These are phyloP conservation scores for Sebastes fasciatus DNA, from an alignment of 2,113 vertebrate genomes.

Conservation along the genomic window DNA sequence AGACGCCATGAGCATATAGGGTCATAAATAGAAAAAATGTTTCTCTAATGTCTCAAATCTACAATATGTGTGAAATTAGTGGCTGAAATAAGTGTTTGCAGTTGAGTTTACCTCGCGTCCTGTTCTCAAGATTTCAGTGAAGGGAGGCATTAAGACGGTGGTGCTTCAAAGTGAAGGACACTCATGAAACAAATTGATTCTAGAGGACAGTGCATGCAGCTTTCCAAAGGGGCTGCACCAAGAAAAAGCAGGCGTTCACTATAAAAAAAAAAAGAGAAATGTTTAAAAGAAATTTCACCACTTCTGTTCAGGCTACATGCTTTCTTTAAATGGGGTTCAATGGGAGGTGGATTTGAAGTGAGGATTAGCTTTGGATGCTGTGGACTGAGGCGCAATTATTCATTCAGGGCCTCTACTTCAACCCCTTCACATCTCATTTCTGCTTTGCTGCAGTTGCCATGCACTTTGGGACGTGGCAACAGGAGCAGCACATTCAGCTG, in stretches of 20 bases:
- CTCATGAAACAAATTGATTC: constrained; percentile 43
- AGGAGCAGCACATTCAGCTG: constrained; percentile 17
- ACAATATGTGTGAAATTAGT: constrained; percentile 20
- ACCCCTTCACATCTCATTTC: constrained; percentile 32
- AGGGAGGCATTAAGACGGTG: constrained; percentile 29
- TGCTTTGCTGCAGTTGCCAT: constrained; percentile 47
- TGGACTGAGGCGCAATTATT: constrained; percentile 25
- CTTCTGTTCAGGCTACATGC: not conserved
- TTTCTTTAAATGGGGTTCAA: not conserved
- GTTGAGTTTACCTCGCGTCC: not conserved
- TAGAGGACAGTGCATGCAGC: constrained; percentile 28
- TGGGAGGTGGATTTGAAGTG: not conserved
- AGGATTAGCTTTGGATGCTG: constrained; percentile 1
- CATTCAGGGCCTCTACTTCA: constrained; percentile 43
- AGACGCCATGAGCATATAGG: not conserved
- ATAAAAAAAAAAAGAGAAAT: not conserved
- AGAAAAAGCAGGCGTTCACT: not conserved
- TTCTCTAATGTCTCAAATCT: constrained; percentile 4
- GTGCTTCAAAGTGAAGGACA: constrained; percentile 62
- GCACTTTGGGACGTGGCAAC: constrained; percentile 60
- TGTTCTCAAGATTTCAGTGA: not conserved
- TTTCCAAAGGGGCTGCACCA: constrained; percentile 7
- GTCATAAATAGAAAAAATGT: not conserved
- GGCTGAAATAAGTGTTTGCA: constrained; percentile 1
- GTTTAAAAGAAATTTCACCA: not conserved